Evolutionary conservation across 1,140 invertebrate species (phyloP).

Genomic region (Phenacoccus solenopsis): DNA sequence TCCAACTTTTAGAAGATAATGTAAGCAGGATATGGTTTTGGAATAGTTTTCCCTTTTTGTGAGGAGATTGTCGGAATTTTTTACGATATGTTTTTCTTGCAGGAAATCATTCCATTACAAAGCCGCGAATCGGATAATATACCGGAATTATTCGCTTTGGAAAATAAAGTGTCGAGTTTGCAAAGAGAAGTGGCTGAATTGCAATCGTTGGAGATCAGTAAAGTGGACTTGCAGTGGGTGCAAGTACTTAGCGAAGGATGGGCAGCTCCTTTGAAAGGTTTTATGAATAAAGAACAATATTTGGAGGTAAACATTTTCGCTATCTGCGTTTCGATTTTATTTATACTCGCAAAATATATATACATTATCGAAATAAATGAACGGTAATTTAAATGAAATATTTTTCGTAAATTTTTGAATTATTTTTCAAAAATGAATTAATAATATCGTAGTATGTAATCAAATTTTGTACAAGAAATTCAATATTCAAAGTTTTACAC

Average conservation of each 20-base stretch:
- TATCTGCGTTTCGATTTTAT: no score
- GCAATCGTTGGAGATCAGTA: slow-evolving; percentile 55
- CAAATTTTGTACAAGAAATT: no score
- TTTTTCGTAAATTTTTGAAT: no score
- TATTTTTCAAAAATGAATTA: no score
- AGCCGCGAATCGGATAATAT: slow-evolving; percentile 43
- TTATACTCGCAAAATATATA: no score
- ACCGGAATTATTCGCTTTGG: slow-evolving; percentile 71
- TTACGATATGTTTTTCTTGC: slow-evolving; percentile 25
- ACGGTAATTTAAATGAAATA: no score
- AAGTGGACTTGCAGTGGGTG: slow-evolving; percentile 90
- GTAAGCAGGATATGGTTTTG: slow-evolving; percentile 37
- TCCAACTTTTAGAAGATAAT: slow-evolving; percentile 59
- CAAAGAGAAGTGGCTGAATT: slow-evolving; percentile 54
- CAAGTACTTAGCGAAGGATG: slow-evolving; percentile 91
- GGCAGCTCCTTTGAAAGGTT: slow-evolving; percentile 88
- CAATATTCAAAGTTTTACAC: no score
- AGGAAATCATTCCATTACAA: slow-evolving; percentile 52
- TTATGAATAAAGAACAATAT: slow-evolving; percentile 94
- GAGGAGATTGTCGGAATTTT: slow-evolving; percentile 22
- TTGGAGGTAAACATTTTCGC: slow-evolving; percentile 62
- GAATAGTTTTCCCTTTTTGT: no score
- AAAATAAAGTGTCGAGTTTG: slow-evolving; percentile 45
- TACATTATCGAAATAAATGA: no score
- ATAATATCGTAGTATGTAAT: no score